Evolutionary conservation across 2,113 vertebrate genomes (phyloP).

Genomic region (Rhipidura dahli): DNA sequence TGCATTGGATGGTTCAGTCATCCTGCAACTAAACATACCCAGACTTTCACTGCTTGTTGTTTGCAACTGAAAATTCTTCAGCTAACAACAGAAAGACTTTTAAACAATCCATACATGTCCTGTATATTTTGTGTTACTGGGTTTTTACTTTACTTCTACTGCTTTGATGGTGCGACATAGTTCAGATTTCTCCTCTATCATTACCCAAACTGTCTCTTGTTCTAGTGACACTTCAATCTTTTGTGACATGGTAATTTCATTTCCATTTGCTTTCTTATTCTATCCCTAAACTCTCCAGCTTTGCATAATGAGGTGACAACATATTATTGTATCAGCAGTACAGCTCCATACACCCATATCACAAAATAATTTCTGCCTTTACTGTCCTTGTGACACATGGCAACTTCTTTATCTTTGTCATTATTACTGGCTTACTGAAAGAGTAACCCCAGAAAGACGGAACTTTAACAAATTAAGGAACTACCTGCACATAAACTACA

Average conservation of each 20-base stretch:
- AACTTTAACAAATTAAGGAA: background rate
- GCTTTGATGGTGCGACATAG: background rate
- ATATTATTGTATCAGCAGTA: background rate
- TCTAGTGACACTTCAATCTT: background rate
- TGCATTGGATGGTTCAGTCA: background rate
- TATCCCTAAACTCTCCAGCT: background rate
- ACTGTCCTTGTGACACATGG: background rate
- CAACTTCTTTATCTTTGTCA: background rate
- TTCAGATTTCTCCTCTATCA: background rate
- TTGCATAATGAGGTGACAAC: background rate
- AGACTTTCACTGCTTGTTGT: background rate
- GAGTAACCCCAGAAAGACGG: background rate
- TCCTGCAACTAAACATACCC: background rate
- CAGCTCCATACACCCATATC: background rate
- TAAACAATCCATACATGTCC: background rate
- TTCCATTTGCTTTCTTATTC: background rate
- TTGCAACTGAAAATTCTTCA: background rate
- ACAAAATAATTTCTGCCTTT: background rate
- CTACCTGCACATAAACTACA: background rate
- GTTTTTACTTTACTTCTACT: background rate
- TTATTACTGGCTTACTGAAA: background rate
- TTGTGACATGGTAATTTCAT: background rate
- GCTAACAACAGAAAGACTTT: background rate
- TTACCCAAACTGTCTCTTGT: background rate
- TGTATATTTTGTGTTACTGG: background rate